Base-by-base conservation (phyloP, 2,888 invertebrate species). In the Alloscopus bannaensis region DNA sequence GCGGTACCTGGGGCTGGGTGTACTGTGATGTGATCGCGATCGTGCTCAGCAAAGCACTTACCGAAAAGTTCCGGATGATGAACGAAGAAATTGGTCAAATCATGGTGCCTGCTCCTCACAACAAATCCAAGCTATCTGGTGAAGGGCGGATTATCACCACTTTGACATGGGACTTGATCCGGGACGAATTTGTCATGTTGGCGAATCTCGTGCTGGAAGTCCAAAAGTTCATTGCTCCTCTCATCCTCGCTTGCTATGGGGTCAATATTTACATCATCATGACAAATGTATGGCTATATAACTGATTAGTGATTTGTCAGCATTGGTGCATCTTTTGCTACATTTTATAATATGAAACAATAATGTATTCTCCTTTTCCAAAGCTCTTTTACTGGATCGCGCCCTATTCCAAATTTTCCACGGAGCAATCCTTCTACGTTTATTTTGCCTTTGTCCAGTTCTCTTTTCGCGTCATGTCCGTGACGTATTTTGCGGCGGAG, bases 401-500 rank as follows among this genome's bases (percentile, higher is more conserved):
- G 8, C 66, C 66, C 20, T 68, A 66, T 24, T 59, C 60, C 0
- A 24, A 42, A 8, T 68, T 59, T 8, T 59, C 59, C 13, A n/a
- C 45, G 3, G 75, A 75, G 28, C 45, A 75, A 22, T 36, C 47
- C 13, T 59, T 24, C 8, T 75, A 75, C 28, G 28, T 45, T 3
- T 66, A 66, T 18, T 66, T 68, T 50, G 75, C 75, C 11, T 66
- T 75, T 20, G 8, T 68, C 3, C 68, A 75, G 11, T 75, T 75
- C 26, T 16, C 55, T 1, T 68, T 66, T 24, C 59, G 75, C 8
- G 66, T 75, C 3, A 50, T 28, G 0, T 16, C n/a, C 24, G 75
- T 75, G 2, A 75, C 75, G 1, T 75, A 75, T 68, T 75, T 68
- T 68, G 68, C 60, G 3, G 57, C 68, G 0, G 59, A 75, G 26